Evolutionary conservation across 1,140 invertebrate species (phyloP).

Genomic region (Trinorchestia longiramus): DNA sequence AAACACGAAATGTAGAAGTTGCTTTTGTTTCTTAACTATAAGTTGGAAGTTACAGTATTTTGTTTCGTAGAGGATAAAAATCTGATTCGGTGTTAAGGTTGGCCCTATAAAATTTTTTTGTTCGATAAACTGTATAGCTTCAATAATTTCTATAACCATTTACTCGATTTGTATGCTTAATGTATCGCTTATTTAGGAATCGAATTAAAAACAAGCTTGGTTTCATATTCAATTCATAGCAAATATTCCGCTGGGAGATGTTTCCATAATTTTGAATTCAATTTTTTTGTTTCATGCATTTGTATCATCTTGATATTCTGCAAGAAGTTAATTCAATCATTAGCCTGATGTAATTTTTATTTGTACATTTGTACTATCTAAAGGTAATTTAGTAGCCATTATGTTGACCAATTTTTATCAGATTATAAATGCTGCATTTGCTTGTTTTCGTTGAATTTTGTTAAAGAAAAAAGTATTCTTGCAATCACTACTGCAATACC

Average conservation of each 20-base stretch:
- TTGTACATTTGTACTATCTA: too few relatives aligned
- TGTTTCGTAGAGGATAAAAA: not conserved
- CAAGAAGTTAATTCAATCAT: not conserved
- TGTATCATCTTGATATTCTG: not conserved
- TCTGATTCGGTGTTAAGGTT: not conserved
- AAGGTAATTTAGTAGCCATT: too few relatives aligned
- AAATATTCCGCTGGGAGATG: not conserved
- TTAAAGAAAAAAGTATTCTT: not conserved
- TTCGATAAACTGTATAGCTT: not conserved
- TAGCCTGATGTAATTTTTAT: not conserved
- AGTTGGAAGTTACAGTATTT: not conserved
- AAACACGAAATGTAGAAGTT: not conserved
- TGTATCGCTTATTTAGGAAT: not conserved
- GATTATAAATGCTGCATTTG: too few relatives aligned
- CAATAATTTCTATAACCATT: not conserved
- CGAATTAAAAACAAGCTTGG: not conserved
- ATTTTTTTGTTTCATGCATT: not conserved
- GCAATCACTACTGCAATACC: too few relatives aligned
- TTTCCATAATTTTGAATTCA: not conserved
- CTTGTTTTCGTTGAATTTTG: not conserved
- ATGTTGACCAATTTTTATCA: too few relatives aligned
- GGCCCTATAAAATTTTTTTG: not conserved
- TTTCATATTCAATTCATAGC: not conserved
- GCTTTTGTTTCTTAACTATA: not conserved
- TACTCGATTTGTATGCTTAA: not conserved